phyloP scores from a whole-genome alignment of 2,797 vertebrate genomes.

The Natrix natrix region DNA sequence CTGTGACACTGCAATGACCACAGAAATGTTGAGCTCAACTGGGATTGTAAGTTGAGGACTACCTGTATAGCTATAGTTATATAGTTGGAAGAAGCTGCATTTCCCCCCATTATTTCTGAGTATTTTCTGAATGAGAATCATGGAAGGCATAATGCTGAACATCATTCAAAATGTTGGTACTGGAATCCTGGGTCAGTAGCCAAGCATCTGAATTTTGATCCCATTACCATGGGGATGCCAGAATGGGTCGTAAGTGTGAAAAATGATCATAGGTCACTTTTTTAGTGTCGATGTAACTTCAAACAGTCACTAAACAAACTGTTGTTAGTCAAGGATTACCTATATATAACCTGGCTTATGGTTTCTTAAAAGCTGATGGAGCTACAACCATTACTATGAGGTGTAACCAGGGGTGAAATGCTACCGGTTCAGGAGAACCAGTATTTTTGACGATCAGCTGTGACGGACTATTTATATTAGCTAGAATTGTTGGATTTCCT shows the following conservation, averaged over 20 bases:
- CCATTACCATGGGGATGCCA: neutral
- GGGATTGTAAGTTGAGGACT: too few relatives aligned
- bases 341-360: neutral
- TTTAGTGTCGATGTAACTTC: neutral
- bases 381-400: too few relatives aligned
- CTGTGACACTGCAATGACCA: neutral
- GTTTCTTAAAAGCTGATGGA: neutral
- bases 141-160: neutral
- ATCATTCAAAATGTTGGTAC: neutral
- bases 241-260: neutral
- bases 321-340: neutral
- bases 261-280: neutral
- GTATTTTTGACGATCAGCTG: too few relatives aligned
- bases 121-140: neutral
- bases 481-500: too few relatives aligned
- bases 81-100: neutral
- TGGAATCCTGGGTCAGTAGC: neutral
- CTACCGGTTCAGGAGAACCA: too few relatives aligned
- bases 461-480: too few relatives aligned
- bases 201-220: neutral
- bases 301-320: neutral
- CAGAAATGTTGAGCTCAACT: too few relatives aligned
- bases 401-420: neutral
- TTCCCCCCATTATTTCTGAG: neutral
- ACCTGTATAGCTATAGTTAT: too few relatives aligned